Evolutionary conservation across 2,113 vertebrate species (phyloP).

Genomic region (Antennarius striatus): DNA sequence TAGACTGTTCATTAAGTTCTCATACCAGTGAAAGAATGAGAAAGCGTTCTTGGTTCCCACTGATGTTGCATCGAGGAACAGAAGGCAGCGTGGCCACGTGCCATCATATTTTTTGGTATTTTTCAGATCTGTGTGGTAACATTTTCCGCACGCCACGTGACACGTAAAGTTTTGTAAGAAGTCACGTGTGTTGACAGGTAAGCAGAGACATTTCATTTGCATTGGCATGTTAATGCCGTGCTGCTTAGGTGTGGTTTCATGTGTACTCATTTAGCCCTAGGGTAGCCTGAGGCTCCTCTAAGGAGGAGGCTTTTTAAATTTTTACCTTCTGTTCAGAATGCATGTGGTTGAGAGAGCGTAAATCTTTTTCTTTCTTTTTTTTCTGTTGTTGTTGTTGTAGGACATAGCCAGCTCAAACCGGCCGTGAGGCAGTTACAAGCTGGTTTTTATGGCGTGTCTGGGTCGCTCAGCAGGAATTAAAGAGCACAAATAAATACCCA

Average conservation of each 20-base stretch:
- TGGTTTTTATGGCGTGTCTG: slow-evolving; percentile 31
- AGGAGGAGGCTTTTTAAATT: background rate
- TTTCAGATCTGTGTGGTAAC: too few species aligned
- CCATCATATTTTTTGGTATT: too few species aligned
- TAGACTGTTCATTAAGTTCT: too few species aligned
- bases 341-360: background rate
- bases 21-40: too few species aligned
- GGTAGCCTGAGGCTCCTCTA: background rate
- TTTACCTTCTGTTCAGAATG: background rate
- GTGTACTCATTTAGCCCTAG: background rate
- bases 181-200: too few species aligned
- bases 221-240: background rate
- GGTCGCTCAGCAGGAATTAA: slow-evolving; percentile 22
- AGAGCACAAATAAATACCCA: background rate
- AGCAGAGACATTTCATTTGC: too few species aligned
- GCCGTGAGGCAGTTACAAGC: slow-evolving; percentile 26
- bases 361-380: background rate
- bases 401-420: slow-evolving; percentile 58
- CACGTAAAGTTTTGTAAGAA: too few species aligned
- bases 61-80: too few species aligned
- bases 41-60: too few species aligned
- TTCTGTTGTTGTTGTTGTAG: too few species aligned
- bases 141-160: too few species aligned
- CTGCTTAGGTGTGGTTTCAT: background rate
- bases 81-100: too few species aligned